phyloP scores from a whole-genome alignment of 2,797 vertebrate genomes.

The Ciconia nigra region DNA sequence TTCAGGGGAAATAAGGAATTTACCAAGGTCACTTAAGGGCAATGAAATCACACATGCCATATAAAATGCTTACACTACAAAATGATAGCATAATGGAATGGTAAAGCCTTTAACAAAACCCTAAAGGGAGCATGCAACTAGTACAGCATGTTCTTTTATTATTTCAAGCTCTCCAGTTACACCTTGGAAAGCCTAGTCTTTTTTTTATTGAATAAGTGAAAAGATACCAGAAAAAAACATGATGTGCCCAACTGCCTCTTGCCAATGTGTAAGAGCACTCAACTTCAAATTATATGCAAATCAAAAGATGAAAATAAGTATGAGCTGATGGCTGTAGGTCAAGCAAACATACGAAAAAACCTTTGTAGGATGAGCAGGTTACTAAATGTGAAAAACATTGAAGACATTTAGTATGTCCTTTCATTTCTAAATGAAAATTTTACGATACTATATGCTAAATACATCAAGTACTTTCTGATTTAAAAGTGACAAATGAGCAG shows the following conservation, averaged over 20 bases:
- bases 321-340: background rate
- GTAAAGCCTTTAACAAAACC: constrained; percentile 56
- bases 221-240: background rate
- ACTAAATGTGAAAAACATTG: background rate
- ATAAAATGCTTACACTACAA: constrained; percentile 61
- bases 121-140: constrained; percentile 44
- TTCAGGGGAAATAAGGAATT: constrained; percentile 70
- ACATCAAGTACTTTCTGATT: background rate
- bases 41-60: constrained; percentile 60
- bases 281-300: background rate
- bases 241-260: background rate
- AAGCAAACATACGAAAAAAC: background rate
- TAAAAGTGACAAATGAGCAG: background rate
- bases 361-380: background rate
- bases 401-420: background rate
- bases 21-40: constrained; percentile 66
- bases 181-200: constrained; percentile 23
- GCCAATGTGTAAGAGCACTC: background rate
- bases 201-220: constrained; percentile 8
- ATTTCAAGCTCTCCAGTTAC: constrained; percentile 63
- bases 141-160: constrained; percentile 58
- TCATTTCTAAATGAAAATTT: background rate
- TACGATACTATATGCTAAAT: background rate
- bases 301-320: background rate
- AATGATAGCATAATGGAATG: constrained; percentile 62